These are phyloP conservation scores for Patiria miniata DNA, from an alignment of 35 echinoderm and acorn worm genomes.

Conservation along the genomic window DNA sequence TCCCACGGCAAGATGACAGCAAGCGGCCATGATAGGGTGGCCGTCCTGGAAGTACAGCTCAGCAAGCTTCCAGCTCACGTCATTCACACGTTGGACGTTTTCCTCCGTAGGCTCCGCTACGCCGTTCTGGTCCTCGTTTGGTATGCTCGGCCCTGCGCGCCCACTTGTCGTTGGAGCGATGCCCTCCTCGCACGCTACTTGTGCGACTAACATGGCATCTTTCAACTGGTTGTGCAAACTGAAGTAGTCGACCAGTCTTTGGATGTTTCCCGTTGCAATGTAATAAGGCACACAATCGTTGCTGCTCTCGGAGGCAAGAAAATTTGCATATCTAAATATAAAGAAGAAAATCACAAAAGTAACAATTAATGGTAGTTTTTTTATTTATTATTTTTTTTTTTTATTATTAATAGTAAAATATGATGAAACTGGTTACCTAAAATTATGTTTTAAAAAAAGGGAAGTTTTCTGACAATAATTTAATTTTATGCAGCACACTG, in stretches of 20 bases:
- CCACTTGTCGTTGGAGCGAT: background rate
- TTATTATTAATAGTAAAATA: no score
- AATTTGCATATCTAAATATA: constrained; percentile 74
- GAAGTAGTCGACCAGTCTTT: constrained; percentile 59
- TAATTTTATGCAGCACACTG: no score
- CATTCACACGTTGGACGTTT: constrained; percentile 11
- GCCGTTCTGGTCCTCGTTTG: constrained; percentile 62
- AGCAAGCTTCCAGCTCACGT: constrained; percentile 45
- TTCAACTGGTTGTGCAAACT: constrained; percentile 58
- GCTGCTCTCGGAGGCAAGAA: constrained; percentile 54
- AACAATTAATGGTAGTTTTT: no score
- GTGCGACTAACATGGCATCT: constrained; percentile 86
- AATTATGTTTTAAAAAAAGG: no score
- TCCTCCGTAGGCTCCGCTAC: constrained; percentile 42
- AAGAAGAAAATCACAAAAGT: background rate
- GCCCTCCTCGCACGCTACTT: constrained; percentile 83
- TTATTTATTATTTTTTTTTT: no score
- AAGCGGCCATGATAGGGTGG: constrained; percentile 78
- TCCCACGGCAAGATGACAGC: constrained; percentile 88
- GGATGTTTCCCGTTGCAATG: constrained; percentile 58
- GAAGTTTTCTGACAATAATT: no score
- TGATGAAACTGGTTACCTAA: no score
- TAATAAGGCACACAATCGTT: constrained; percentile 89
- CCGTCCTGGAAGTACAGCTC: constrained; percentile 84
- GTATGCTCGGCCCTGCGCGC: constrained; percentile 26